Base-by-base conservation (phyloP, 2,888 invertebrate genomes). In the Tenthredo distinguenda region DNA sequence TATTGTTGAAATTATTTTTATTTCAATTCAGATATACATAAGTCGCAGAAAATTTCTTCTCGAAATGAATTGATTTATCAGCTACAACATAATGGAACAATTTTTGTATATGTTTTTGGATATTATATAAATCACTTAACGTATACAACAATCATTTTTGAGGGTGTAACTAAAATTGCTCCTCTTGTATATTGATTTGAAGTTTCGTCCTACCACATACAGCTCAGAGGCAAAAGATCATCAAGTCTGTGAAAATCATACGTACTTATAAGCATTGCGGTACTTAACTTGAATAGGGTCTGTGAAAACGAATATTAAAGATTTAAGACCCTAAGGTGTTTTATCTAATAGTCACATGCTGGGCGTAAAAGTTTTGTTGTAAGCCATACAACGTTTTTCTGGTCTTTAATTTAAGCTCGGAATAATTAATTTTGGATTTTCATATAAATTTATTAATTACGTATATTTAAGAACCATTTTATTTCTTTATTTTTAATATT, bases 401-500 rank as follows among this genome's bases (percentile, higher is more conserved):
- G 34, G 77, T 77, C 72, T 40, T 40, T 21, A 72, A 43, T 40
- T n/a, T 72, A 37, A 72, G 43, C 21, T 43, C 4, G n/a, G n/a
- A 72, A 12, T 21, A 72, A 40, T 43, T 40, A 2, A 72, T 72
- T 72, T 68, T 18, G 1, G 21, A 72, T 72, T 37, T 72, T 72
- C 15, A 72, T 10, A 72, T n/a, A 50, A 21, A 76, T 76, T 47
- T 76, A 50, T 76, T 26, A 76, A 76, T 50, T 76, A 76, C 31
- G 31, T 76, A n/a, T 50, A 37, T 50, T 37, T 50, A 76, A 6
- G 31, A 50, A 50, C 18, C 10, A 76, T 76, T 76, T 76, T 76
- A 76, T 47, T 47, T 76, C 18, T 76, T 5, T 76, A 47, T 76
- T 76, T 76, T 76, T 47, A 76, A 47, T 47, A 76, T 47, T 43